Base-by-base conservation (phyloP, 2,888 invertebrate genomes). In the Volucella zonaria region DNA sequence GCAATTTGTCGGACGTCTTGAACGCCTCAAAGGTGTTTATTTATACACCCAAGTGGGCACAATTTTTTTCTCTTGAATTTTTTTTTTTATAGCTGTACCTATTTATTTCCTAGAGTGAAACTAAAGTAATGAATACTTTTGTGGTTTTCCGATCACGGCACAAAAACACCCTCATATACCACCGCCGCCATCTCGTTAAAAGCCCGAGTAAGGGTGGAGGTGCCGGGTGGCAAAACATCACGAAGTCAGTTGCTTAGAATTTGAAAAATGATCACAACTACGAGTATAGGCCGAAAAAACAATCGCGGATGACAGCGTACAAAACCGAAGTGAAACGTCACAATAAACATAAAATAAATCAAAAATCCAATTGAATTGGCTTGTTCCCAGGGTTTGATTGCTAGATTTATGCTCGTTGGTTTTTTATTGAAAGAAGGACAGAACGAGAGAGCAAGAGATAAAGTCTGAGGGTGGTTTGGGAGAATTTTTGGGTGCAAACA, bases 271-370 rank as follows among this genome's bases (percentile, higher is more conserved):
- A 76, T 71, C 62, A 71, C 43, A 75, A 64, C 45, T 18, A 10
- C 14, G 15, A 15, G 10, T 12, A 15, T 11, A 14, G 52, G 11
- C 15, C 8, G 52, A 9, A 51, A 14, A 73, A 38, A 58, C 56
- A 68, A 76, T 64, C 68, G 38, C 31, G 23, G 52, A 74, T 74
- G 79, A 79, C 71, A 75, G 71, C 42, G 8, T 81, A 74, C 73
- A 71, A 62, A 68, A 64, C 59, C 66, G 23, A 42, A 74, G 58
- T 67, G 51, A 49, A 70, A 76, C 54, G 71, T 81, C 71, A 73
- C 61, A 67, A 74, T 68, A 81, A 77, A 77, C 62, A 81, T 73
- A 59, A 85, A 85, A 85, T 81, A 85, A 85, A 85, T 85, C 85
- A 85, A 85, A 85, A 77, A 73, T 80, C 47, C 81, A 77, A 81